Evolutionary conservation across 2,797 vertebrate species (phyloP).

Genomic region (Bovichtus diacanthus): DNA sequence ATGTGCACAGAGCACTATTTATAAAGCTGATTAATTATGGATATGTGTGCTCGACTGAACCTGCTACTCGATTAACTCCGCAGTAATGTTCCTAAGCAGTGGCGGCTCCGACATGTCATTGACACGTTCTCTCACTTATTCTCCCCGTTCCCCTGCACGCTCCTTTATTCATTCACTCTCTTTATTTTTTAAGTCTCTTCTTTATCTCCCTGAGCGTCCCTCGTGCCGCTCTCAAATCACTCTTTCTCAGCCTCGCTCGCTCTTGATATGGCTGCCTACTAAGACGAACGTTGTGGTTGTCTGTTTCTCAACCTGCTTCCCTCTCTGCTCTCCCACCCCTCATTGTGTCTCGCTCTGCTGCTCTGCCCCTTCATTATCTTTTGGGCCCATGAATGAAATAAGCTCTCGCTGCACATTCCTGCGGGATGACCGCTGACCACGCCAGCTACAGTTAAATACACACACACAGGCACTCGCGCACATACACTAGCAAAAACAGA

Average conservation of each 20-base stretch:
- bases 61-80: conserved; percentile 69
- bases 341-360: conserved; percentile 73
- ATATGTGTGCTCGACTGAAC: conserved; percentile 74
- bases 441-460: conserved; percentile 60
- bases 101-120: conserved; percentile 48
- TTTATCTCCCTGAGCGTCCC: conserved; percentile 55
- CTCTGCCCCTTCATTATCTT: conserved; percentile 73
- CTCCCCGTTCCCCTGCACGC: conserved; percentile 20
- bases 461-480: conserved; percentile 34
- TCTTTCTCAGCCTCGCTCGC: conserved; percentile 68
- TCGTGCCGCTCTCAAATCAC: conserved; percentile 48
- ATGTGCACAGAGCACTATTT: conserved; percentile 67
- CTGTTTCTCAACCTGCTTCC: conserved; percentile 56
- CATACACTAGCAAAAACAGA: conserved; percentile 34
- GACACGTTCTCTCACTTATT: conserved; percentile 57
- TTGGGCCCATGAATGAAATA: conserved; percentile 76
- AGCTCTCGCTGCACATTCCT: conserved; percentile 79
- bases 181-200: conserved; percentile 50
- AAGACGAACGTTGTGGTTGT: conserved; percentile 68
- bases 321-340: conserved; percentile 56
- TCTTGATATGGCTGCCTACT: conserved; percentile 68
- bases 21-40: conserved; percentile 79
- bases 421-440: conserved; percentile 73
- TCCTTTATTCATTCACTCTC: conserved; percentile 38
- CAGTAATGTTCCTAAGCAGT: conserved; percentile 57